Percentiles rank a stretch among this genome's conserved stretches.
phyloP scores from a whole-genome alignment of 2,113 vertebrate genomes.

The Siniperca knerii region DNA sequence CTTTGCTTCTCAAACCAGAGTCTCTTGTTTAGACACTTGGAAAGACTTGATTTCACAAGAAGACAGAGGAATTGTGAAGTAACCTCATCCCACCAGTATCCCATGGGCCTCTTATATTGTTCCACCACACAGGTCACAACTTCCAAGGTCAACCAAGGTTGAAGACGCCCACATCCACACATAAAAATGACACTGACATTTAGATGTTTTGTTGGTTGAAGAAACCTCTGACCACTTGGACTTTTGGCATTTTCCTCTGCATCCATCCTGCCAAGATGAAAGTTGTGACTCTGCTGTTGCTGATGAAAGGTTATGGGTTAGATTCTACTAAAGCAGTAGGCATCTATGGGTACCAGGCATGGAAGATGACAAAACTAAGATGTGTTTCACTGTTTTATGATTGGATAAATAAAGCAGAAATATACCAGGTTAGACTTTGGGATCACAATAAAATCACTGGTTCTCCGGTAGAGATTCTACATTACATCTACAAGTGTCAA shows the following conservation, averaged over 20 bases:
- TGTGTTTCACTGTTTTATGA: not conserved
- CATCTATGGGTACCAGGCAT: no score
- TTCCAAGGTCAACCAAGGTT: slow-evolving; percentile 37
- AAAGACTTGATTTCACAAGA: slow-evolving; percentile 56
- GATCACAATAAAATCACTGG: not conserved
- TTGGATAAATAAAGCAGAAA: not conserved
- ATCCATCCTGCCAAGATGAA: slow-evolving; percentile 13
- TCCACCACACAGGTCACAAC: slow-evolving; percentile 33
- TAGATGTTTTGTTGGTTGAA: slow-evolving; percentile 40
- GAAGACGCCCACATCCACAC: slow-evolving; percentile 61
- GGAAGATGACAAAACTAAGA: not conserved
- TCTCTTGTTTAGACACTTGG: slow-evolving; percentile 12
- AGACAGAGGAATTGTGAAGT: slow-evolving; percentile 48
- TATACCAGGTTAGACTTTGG: not conserved
- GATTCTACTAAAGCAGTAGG: not conserved
- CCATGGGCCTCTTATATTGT: slow-evolving; percentile 48
- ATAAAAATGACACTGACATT: slow-evolving; percentile 55
- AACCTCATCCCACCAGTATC: slow-evolving; percentile 46
- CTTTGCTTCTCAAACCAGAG: not conserved
- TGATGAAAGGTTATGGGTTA: slow-evolving; percentile 11
- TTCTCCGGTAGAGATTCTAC: not conserved
- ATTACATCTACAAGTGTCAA: no score
- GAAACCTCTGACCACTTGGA: slow-evolving; percentile 27
- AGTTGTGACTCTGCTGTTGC: not conserved
- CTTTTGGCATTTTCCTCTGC: slow-evolving; percentile 41